Conservation (phyloP, 2,888 invertebrate species). For the Dusona sp. region DNA sequence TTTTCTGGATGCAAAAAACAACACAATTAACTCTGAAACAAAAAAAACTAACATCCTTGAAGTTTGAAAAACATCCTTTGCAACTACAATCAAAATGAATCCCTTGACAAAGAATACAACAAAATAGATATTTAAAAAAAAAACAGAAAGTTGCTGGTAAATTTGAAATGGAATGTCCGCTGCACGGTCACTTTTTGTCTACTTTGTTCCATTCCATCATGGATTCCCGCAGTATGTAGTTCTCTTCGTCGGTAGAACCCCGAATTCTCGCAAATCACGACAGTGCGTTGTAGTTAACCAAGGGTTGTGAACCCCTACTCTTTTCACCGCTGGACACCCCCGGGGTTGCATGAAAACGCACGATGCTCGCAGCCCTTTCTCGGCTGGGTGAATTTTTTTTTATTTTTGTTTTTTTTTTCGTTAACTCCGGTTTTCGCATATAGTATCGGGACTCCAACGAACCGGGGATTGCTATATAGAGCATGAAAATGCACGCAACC, state of each 20-base stretch:
- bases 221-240: constrained; percentile 24
- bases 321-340: not conserved
- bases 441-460: constrained; percentile 27
- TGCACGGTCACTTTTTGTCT: not conserved
- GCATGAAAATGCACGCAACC: constrained; percentile 28
- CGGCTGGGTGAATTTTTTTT: constrained; percentile 8
- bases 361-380: not conserved
- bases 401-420: constrained; percentile 6
- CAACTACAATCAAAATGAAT: not conserved
- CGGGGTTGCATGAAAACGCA: not conserved
- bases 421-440: not conserved
- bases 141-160: not conserved
- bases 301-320: constrained; percentile 9
- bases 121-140: not conserved
- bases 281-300: constrained; percentile 26
- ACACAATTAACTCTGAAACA: not conserved
- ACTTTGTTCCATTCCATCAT: constrained; percentile 2
- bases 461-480: constrained; percentile 28
- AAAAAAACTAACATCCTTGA: not conserved
- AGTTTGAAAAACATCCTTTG: not conserved
- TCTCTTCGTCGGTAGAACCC: constrained; percentile 22
- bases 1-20: not conserved
- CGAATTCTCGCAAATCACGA: constrained; percentile 66
- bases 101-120: not conserved
- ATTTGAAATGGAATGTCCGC: not conserved